These are phyloP conservation scores for Stichodactyla helianthus DNA, from an alignment of 64 coral and sea anemone genomes.

Conservation along the genomic window DNA sequence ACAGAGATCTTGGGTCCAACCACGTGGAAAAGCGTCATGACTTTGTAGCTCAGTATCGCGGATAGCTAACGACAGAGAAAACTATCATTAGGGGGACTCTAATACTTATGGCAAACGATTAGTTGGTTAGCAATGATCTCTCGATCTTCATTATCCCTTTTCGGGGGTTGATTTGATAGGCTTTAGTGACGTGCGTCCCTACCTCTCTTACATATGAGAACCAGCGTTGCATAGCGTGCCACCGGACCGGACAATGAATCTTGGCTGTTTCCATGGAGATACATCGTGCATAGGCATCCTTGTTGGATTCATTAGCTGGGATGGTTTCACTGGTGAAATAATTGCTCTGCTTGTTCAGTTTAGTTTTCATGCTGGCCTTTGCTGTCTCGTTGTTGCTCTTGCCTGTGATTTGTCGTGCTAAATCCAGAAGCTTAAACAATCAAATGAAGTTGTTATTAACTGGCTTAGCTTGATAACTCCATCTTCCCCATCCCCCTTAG, in stretches of 20 bases:
- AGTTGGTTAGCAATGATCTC: no score
- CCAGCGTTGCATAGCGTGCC: constrained; percentile 31
- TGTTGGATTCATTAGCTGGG: constrained; percentile 46
- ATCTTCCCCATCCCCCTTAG: neutral
- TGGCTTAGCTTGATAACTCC: neutral
- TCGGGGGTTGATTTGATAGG: no score
- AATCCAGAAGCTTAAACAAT: constrained; percentile 6
- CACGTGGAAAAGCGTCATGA: constrained; percentile 42
- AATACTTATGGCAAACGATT: neutral
- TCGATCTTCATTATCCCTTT: no score
- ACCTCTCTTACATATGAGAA: constrained; percentile 40
- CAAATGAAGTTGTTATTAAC: neutral
- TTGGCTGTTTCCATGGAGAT: constrained; percentile 10
- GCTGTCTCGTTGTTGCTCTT: constrained; percentile 7
- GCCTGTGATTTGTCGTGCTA: constrained; percentile 28
- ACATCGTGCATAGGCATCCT: constrained; percentile 29
- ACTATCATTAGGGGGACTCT: neutral
- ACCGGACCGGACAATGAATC: constrained; percentile 35
- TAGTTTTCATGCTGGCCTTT: constrained; percentile 7
- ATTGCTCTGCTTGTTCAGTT: neutral
- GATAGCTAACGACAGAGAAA: neutral
- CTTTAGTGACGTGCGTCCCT: neutral
- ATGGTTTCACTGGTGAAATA: constrained; percentile 20
- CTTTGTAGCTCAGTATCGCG: constrained; percentile 32
- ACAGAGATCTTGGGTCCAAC: constrained; percentile 50